Evolutionary conservation across 2,888 invertebrate genomes (phyloP), one percentile per base, ranked within the genome.

Genomic region (Oscheius onirici): DNA sequence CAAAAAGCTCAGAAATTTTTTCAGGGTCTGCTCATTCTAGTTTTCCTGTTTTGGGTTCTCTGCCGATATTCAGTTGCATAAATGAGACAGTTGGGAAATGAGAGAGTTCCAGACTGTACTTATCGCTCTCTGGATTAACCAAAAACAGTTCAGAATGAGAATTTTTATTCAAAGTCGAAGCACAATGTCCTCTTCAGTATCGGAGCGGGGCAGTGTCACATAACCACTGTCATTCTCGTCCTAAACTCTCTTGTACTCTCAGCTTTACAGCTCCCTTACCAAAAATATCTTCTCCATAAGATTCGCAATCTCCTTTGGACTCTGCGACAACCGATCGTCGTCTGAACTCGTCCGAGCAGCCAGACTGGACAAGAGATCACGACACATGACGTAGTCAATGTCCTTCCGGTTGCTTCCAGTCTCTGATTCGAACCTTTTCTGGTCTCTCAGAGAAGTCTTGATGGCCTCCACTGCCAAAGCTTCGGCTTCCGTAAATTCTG

Each of bases 401-500:
- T 66, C 66, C 20, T 66, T 66, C 17, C 20, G 3, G 13, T 17
- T 51, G 20, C 10, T 20, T 17, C 40, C 41, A 8, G 28, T 66
- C 24, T 66, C 66, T 8, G 52, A 13, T 34, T 66, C 66, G 41
- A 41, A 66, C 34, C 54, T 13, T 13, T 20, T 17, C n/a, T 66
- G 52, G 22, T 66, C 66, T 15, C 66, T 13, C 11, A 66, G 24
- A 11, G 66, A 52, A 13, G 66, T 54, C 43, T 34, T 34, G 20
- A 66, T 52, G 10, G 66, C 66, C 43, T 66, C 66, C 8, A 52
- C 40, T 2, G 41, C 52, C 22, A 66, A 17, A 15, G 52, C 66
- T 22, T 66, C 66, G 5, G 52, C 66, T 40, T 66, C 66, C 20
- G 52, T 22, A 20, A 66, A 66, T n/a, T 66, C 66, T 20, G 17